These are phyloP conservation scores for Apodemus sylvaticus DNA, from an alignment of 2,113 vertebrate genomes.

Conservation along the genomic window DNA sequence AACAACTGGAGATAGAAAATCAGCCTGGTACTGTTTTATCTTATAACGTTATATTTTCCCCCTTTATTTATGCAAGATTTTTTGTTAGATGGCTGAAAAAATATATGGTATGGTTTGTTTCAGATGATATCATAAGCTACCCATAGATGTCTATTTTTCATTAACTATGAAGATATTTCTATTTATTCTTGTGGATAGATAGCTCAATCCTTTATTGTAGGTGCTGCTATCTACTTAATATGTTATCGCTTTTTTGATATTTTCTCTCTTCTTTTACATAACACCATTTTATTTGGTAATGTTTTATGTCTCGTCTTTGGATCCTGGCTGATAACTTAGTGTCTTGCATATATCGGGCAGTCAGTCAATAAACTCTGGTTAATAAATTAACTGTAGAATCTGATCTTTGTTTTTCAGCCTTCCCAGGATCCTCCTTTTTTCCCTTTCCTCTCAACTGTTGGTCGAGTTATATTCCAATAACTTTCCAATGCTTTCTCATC, in stretches of 20 bases:
- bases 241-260: slow-evolving; percentile 7
- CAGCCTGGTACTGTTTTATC: not conserved
- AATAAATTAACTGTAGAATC: slow-evolving; percentile 32
- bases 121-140: slow-evolving; percentile 26
- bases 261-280: slow-evolving; percentile 12
- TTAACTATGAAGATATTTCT: slow-evolving; percentile 17
- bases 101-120: not conserved
- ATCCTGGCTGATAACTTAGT: not conserved
- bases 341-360: not conserved
- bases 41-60: not conserved
- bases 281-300: slow-evolving; percentile 16
- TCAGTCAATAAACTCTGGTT: not conserved
- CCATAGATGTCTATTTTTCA: not conserved
- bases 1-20: slow-evolving; percentile 34
- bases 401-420: slow-evolving; percentile 29
- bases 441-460: slow-evolving; percentile 53
- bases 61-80: not conserved
- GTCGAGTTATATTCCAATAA: not conserved
- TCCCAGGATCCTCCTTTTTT: not conserved
- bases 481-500: not conserved
- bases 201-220: slow-evolving; percentile 6
- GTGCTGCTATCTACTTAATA: slow-evolving; percentile 27
- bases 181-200: not conserved
- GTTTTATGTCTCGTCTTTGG: slow-evolving; percentile 11
- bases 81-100: slow-evolving; percentile 36